Evolutionary conservation across 2,113 vertebrate genomes (phyloP).

Genomic region (Zosterops hypoxanthus): DNA sequence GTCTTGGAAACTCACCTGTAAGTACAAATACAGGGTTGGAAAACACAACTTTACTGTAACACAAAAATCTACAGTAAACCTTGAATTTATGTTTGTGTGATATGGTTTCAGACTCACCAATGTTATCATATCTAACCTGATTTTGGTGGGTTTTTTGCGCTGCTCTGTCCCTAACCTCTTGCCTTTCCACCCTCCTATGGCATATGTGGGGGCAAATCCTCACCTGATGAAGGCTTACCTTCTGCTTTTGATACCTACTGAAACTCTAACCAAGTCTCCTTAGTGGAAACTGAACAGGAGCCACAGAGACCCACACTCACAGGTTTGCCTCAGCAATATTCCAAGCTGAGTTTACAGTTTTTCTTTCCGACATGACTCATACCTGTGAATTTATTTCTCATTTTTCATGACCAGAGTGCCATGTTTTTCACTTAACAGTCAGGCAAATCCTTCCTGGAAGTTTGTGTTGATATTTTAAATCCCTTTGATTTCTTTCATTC

Average conservation of each 20-base stretch:
- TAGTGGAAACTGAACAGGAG: background rate
- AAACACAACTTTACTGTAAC: background rate
- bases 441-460: conserved; percentile 41
- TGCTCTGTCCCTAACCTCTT: background rate
- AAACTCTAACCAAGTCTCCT: background rate
- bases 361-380: conserved; percentile 46
- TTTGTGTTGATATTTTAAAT: conserved; percentile 36
- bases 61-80: background rate
- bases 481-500: conserved; percentile 38
- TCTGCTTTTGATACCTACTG: background rate
- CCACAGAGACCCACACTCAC: background rate
- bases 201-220: background rate
- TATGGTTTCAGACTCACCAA: background rate
- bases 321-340: background rate
- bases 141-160: background rate
- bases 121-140: background rate
- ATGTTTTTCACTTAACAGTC: conserved; percentile 39
- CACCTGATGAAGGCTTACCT: background rate
- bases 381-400: conserved; percentile 25
- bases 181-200: background rate
- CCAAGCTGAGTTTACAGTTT: background rate
- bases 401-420: conserved; percentile 12
- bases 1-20: conserved; percentile 19
- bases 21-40: background rate
- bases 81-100: background rate